phyloP scores from a whole-genome alignment of 2,113 vertebrate genomes.

The Eulacestoma nigropectus region DNA sequence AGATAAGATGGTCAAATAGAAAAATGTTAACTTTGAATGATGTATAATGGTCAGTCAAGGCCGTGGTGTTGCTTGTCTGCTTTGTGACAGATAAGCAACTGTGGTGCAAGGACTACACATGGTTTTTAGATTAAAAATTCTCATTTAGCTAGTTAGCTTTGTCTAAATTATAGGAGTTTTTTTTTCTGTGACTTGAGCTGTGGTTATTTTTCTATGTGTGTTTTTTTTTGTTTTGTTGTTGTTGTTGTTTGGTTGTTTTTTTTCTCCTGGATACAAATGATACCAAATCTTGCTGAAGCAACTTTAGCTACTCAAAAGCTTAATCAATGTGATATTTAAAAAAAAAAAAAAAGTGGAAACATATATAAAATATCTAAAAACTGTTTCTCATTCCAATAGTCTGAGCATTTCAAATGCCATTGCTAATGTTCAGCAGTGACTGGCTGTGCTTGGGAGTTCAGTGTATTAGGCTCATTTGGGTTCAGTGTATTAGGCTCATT shows the following conservation, averaged over 20 bases:
- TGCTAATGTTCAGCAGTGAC: neutral
- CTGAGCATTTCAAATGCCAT: neutral
- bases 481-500: neutral
- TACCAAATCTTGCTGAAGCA: neutral
- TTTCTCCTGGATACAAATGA: neutral
- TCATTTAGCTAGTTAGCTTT: constrained; percentile 4
- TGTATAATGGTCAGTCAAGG: constrained; percentile 77
- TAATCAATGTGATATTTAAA: neutral
- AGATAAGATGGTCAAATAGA: constrained; percentile 37
- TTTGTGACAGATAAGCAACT: constrained; percentile 74
- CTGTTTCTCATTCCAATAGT: neutral
- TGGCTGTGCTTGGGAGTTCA: neutral
- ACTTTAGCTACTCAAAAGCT: neutral
- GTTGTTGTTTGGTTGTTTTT: neutral
- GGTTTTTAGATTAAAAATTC: constrained; percentile 38
- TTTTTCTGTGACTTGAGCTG: neutral
- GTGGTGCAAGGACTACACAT: constrained; percentile 77
- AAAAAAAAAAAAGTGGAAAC: neutral
- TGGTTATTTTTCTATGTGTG: neutral
- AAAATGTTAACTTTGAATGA: constrained; percentile 60
- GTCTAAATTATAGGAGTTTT: neutral
- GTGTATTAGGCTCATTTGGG: neutral
- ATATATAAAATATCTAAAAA: neutral
- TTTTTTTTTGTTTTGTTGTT: no score
- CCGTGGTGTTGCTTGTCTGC: constrained; percentile 68